Base-by-base conservation (phyloP, 2,888 invertebrate genomes). In the Conus canariensis region DNA sequence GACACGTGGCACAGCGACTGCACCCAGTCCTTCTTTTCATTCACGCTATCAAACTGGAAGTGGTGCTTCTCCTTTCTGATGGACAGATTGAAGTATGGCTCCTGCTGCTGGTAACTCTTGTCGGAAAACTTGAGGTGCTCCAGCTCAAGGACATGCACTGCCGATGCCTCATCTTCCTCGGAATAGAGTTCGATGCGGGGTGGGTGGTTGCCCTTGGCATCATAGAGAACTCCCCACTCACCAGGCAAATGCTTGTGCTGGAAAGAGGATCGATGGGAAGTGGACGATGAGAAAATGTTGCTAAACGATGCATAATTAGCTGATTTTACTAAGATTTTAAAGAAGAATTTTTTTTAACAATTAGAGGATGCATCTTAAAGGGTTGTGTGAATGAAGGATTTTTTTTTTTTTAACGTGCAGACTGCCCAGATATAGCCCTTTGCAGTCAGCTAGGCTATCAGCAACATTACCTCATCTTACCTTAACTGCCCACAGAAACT, bases 171-270 rank as follows among this genome's bases (percentile, higher is more conserved):
- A 74, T 91, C 85, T 67, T 91, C 58, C 30, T 90, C 89, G 0
- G 92, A 91, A 89, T 88, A 93, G 19, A 93, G 59, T 59, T 91
- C 92, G 88, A 93, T 88, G 83, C 90, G 90, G 14, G 92, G 91
- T 59, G 89, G 91, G 5, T 30, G 91, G 22, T 90, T 90, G 80
- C 70, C 77, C 19, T 25, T 74, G n/a, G 85, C 85, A 5, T 90
- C 89, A 85, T 92, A 90, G 58, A 93, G 90, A 14, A 92, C 89
- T 77, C 92, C 92, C 89, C 90, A 93, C 22, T 90, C 90, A 9
- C 80, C 89, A 12, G 91, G 89, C 92, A 92, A 90, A 30, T 92
- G 86, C 77, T 92, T 90, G 90, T 90, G 90, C 93, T 93, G 92
- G 85, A 92, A 92, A 64, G 12, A 64, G 64, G 16, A 45, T 59